Percentiles rank a stretch among this genome's conserved stretches.
Conservation (phyloP, 2,888 invertebrate genomes). For the Heteromurus nitidus region DNA sequence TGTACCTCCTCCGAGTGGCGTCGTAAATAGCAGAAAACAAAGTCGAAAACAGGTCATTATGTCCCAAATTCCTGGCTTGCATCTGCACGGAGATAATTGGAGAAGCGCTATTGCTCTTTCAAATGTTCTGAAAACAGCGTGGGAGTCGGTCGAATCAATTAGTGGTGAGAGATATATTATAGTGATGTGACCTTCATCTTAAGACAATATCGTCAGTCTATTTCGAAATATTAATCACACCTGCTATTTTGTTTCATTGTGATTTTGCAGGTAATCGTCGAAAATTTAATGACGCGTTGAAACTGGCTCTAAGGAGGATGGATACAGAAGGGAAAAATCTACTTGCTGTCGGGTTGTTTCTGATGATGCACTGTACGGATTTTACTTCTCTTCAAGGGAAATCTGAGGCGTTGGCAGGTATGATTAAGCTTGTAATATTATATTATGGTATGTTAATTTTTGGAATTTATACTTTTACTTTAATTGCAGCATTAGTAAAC, state of each 20-base stretch:
- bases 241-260: not conserved
- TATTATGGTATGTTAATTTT: not conserved
- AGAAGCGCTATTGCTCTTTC: slow-evolving; percentile 4
- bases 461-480: not conserved
- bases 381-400: slow-evolving; percentile 13
- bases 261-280: not conserved
- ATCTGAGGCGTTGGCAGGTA: slow-evolving; percentile 22
- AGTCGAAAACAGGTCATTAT: slow-evolving; percentile 6
- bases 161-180: not conserved
- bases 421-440: not conserved
- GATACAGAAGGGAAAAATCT: not conserved
- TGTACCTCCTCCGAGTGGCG: too few relatives aligned
- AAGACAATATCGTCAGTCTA: not conserved
- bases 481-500: not conserved
- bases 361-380: not conserved
- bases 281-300: not conserved
- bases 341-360: not conserved
- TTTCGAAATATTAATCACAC: not conserved
- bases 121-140: not conserved
- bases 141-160: slow-evolving; percentile 19
- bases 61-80: slow-evolving; percentile 9
- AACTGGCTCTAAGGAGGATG: not conserved
- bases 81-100: not conserved
- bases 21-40: not conserved
- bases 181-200: not conserved